Conservation (phyloP, 37 sponge, comb jelly and placozoan species). For the Tethya wilhelma region DNA sequence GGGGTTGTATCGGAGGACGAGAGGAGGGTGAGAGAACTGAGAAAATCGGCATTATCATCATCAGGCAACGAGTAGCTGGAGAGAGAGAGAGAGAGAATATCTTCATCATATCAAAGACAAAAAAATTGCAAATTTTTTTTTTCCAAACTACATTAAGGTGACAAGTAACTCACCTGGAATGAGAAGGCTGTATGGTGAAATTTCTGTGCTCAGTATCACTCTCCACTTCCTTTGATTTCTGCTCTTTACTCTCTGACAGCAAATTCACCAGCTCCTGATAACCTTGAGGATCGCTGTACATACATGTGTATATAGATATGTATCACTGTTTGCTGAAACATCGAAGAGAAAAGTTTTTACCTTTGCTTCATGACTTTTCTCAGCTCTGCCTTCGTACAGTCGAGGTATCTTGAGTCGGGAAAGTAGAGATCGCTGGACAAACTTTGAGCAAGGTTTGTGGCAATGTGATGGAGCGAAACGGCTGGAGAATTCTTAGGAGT, state of each 20-base stretch:
- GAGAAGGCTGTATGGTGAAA: no score
- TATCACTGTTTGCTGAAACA: not conserved
- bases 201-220: no score
- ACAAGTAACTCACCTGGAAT: no score
- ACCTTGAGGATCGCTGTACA: conserved; percentile 11
- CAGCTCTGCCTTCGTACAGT: conserved; percentile 36
- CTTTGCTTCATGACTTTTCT: conserved; percentile 57
- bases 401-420: conserved; percentile 24
- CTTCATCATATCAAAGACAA: not conserved
- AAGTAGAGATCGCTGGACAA: conserved; percentile 17
- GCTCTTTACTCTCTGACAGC: not conserved
- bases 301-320: not conserved
- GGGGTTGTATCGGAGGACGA: no score
- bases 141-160: not conserved
- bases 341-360: no score
- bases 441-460: conserved; percentile 12
- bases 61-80: not conserved
- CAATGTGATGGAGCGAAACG: conserved; percentile 17
- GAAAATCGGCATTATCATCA: not conserved
- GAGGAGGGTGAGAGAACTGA: no score
- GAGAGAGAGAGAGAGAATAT: not conserved
- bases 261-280: conserved; percentile 9
- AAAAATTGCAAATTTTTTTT: not conserved
- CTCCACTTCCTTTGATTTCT: no score
- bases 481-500: not conserved